phyloP scores from a whole-genome alignment of 2,888 invertebrate species.

The Anaspis maculata region DNA sequence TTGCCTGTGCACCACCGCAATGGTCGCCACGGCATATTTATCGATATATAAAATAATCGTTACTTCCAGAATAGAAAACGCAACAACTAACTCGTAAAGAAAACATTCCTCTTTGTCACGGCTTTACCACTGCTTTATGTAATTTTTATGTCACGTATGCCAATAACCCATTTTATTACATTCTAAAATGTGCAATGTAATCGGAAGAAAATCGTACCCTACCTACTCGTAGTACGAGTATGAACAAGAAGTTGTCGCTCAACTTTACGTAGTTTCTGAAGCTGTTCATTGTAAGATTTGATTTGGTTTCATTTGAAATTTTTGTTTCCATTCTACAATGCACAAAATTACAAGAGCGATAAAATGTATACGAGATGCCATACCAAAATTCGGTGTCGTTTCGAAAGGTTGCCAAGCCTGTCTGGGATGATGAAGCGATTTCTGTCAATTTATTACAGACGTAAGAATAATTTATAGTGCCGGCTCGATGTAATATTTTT shows the following conservation, averaged over 20 bases:
- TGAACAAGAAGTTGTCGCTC: too few species aligned
- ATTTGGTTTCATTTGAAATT: too few species aligned
- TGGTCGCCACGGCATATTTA: slow-evolving; percentile 4
- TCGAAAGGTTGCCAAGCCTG: slow-evolving; percentile 17
- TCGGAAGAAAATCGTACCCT: slow-evolving; percentile 4
- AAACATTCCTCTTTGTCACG: slow-evolving; percentile 21
- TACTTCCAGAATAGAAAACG: slow-evolving; percentile 19
- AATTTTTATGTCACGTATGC: slow-evolving; percentile 21
- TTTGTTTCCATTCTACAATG: too few species aligned
- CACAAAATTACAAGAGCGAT: too few species aligned
- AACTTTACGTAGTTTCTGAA: too few species aligned
- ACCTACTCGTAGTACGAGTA: too few species aligned
- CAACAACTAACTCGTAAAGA: slow-evolving; percentile 19
- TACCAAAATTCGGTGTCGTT: slow-evolving; percentile 17
- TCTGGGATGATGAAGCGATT: slow-evolving; percentile 18
- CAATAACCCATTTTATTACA: slow-evolving; percentile 18
- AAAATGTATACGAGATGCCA: too few species aligned
- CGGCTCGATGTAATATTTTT: slow-evolving; percentile 11
- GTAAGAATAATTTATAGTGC: slow-evolving; percentile 13
- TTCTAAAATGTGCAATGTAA: slow-evolving; percentile 13
- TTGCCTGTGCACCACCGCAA: neutral
- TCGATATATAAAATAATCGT: slow-evolving; percentile 20
- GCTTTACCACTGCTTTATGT: slow-evolving; percentile 20
- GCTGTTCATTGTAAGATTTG: too few species aligned
- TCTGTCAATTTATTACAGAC: slow-evolving; percentile 16